phyloP scores from a whole-genome alignment of 1,140 invertebrate genomes.

The Papilio machaon region DNA sequence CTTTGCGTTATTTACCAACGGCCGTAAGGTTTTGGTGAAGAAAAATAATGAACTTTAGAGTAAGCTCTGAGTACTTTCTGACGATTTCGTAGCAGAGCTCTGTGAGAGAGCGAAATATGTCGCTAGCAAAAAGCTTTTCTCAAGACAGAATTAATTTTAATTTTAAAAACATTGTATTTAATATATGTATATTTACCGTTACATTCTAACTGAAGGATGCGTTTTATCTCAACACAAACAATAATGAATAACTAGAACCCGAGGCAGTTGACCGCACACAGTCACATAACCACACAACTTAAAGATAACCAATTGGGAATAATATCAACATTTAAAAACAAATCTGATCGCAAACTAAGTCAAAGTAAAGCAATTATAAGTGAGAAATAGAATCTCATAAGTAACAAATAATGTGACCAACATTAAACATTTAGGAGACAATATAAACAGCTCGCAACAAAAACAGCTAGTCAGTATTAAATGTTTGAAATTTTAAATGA shows the following conservation, averaged over 20 bases:
- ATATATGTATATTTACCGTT: neutral
- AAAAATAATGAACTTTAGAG: neutral
- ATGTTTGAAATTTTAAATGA: neutral
- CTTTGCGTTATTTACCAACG: neutral
- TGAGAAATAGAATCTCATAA: too few species aligned
- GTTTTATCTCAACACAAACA: neutral
- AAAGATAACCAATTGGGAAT: neutral
- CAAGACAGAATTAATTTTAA: neutral
- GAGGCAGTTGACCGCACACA: neutral
- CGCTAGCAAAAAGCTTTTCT: neutral
- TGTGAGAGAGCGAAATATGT: neutral
- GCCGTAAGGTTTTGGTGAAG: neutral
- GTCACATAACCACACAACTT: neutral
- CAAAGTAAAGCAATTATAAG: neutral
- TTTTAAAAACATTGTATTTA: neutral
- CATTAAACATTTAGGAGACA: neutral
- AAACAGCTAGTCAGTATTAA: neutral
- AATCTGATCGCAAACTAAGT: neutral
- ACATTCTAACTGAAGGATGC: neutral
- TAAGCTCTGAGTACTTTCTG: neutral
- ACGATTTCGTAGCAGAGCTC: neutral
- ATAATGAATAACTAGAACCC: neutral
- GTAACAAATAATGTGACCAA: too few species aligned
- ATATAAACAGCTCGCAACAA: neutral
- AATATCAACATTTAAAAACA: neutral